Base-by-base conservation (phyloP, 2,888 invertebrate genomes). In the Drosophila macrospina region DNA sequence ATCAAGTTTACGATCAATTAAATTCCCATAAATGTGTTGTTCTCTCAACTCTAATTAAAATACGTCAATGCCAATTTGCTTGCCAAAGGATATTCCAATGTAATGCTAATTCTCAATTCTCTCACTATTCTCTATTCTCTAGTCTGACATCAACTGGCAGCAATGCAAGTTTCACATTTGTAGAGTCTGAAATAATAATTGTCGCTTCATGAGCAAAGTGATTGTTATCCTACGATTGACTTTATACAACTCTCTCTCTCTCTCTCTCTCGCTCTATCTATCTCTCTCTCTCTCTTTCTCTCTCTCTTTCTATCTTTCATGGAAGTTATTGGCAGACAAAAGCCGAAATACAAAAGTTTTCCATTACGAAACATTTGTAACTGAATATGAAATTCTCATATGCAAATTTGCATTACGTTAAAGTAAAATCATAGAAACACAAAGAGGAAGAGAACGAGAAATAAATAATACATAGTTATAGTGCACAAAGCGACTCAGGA, bases 101-200 rank as follows among this genome's bases (percentile, higher is more conserved):
- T 69, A 48, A 78, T 78, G 76, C 63, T 61, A 69, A 79, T 79
- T 50, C 34, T 26, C 16, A 28, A 28, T 28, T 28, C 20, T 3
- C 20, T 20, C 20, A 20, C 20, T 20, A 20, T 20, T 28, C 6
- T 41, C 66, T 32, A 26, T 41, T 37, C 13, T 52, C 16, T 42
- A 28, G 42, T 6, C 42, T 28, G 11, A 48, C 32, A 28, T 36
- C 39, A 61, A 59, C 45, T 34, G 30, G 5, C 13, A 50, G 37
- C 2, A 57, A 20, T 45, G 34, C 39, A 52, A 63, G 34, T 44
- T 44, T 37, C 36, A 39, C 51, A 51, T 52, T 63, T 70, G 57
- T 10, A 50, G 44, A 66, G 16, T 13, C 61, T 59, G 51, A 50
- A 72, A 78, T 77, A 74, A 80, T 77, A 80, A 68, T 80, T 80